phyloP scores from a whole-genome alignment of 2,888 invertebrate genomes.

The Steinernema hermaphroditum region DNA sequence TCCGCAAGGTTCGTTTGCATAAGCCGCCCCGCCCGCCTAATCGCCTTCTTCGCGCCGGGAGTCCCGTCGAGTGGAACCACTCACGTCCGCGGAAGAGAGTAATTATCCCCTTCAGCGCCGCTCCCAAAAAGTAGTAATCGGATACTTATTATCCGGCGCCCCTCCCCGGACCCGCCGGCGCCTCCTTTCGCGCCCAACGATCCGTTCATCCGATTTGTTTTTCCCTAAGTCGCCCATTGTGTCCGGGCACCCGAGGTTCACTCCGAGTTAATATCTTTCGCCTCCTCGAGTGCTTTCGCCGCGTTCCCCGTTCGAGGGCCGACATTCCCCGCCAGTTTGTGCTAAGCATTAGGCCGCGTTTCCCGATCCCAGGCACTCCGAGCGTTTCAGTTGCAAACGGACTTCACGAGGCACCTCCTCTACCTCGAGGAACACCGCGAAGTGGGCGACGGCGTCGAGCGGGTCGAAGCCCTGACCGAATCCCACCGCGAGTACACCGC shows the following conservation, averaged over 20 bases:
- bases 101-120: constrained; percentile 30
- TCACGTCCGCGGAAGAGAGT: constrained; percentile 26
- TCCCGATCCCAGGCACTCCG: neutral
- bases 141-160: constrained; percentile 18
- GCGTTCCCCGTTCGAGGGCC: constrained; percentile 4
- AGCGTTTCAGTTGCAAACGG: constrained; percentile 68
- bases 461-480: constrained; percentile 66
- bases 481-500: constrained; percentile 68
- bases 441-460: constrained; percentile 67
- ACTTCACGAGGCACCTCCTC: constrained; percentile 68
- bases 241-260: neutral
- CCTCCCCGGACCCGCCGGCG: too few relatives aligned
- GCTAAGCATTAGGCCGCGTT: constrained; percentile 17
- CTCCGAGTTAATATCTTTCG: neutral
- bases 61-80: constrained; percentile 21
- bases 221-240: neutral
- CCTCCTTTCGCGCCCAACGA: neutral
- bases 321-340: neutral
- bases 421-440: constrained; percentile 68
- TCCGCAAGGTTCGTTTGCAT: constrained; percentile 74
- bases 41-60: constrained; percentile 12
- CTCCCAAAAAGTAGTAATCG: constrained; percentile 27
- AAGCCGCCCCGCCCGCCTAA: neutral
- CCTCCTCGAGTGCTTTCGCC: constrained; percentile 26
- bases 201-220: neutral